These are phyloP conservation scores for Tyria jacobaeae DNA, from an alignment of 2,888 invertebrate species.

Conservation along the genomic window DNA sequence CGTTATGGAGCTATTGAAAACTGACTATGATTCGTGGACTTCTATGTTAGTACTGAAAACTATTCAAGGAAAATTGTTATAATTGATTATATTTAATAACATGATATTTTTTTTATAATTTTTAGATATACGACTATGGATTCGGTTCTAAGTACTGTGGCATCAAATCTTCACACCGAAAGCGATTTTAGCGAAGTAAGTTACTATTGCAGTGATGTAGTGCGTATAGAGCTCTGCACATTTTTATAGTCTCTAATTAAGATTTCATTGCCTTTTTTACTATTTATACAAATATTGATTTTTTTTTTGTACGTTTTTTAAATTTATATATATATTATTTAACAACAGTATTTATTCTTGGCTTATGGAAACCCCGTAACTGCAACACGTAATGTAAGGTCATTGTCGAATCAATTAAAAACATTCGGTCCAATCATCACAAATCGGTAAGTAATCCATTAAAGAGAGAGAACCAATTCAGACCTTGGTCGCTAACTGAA, in stretches of 20 bases:
- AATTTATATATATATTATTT: too few species aligned
- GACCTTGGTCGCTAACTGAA: too few species aligned
- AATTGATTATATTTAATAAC: neutral
- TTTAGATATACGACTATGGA: slow-evolving; percentile 71
- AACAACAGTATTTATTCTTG: too few species aligned
- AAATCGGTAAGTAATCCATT: too few species aligned
- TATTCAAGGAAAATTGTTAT: neutral
- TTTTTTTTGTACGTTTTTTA: too few species aligned
- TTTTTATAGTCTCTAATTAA: neutral
- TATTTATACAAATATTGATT: too few species aligned
- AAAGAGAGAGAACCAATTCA: too few species aligned
- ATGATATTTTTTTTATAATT: neutral
- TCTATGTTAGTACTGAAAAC: slow-evolving; percentile 63
- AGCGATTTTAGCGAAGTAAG: slow-evolving; percentile 71
- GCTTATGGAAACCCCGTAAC: too few species aligned
- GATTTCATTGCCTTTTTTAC: neutral
- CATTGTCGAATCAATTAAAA: too few species aligned
- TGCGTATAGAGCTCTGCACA: too few species aligned
- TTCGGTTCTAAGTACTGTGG: slow-evolving; percentile 62
- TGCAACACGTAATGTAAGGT: too few species aligned
- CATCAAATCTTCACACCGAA: slow-evolving; percentile 64
- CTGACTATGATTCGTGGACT: slow-evolving; percentile 71
- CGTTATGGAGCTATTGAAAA: slow-evolving; percentile 82
- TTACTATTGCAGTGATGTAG: neutral
- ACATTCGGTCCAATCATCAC: too few species aligned